These are phyloP conservation scores for Sprattus sprattus DNA, from an alignment of 2,113 vertebrate genomes.

Conservation along the genomic window DNA sequence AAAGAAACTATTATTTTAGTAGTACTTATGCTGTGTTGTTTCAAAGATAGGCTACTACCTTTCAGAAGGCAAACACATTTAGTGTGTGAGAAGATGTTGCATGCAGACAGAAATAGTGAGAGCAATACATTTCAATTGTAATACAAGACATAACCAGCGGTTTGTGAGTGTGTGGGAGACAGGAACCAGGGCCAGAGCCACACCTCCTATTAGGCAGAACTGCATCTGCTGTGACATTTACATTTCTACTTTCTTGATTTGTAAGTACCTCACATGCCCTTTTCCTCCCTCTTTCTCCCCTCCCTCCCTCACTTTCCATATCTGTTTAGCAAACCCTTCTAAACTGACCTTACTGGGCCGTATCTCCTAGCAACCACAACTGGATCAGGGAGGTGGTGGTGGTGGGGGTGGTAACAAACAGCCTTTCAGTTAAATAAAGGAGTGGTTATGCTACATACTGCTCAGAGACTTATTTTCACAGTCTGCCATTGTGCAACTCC, in stretches of 20 bases:
- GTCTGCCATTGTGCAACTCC: conserved; percentile 46
- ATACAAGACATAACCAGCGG: neutral
- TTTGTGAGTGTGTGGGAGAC: neutral
- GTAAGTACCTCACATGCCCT: neutral
- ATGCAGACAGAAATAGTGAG: neutral
- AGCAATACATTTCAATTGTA: neutral
- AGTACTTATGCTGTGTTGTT: neutral
- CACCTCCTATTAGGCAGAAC: neutral
- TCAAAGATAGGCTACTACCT: neutral
- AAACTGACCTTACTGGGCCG: conserved; percentile 12
- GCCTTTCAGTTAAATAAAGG: conserved; percentile 7
- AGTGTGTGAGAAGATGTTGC: neutral
- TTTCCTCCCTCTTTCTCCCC: no score
- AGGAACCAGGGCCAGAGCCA: neutral
- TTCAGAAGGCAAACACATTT: neutral
- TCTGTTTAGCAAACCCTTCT: neutral
- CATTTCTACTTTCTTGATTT: neutral
- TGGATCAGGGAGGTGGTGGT: conserved; percentile 18
- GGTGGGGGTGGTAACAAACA: conserved; percentile 30
- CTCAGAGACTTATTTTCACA: neutral
- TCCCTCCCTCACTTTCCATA: neutral
- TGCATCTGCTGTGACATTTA: neutral
- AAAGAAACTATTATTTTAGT: neutral
- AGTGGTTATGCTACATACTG: neutral
- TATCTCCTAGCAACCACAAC: conserved; percentile 41